A percentile compares a stretch with the other conserved stretches of the same genome.
These are phyloP conservation scores for Halictus rubicundus DNA, from an alignment of 1,140 invertebrate genomes.

Conservation along the genomic window DNA sequence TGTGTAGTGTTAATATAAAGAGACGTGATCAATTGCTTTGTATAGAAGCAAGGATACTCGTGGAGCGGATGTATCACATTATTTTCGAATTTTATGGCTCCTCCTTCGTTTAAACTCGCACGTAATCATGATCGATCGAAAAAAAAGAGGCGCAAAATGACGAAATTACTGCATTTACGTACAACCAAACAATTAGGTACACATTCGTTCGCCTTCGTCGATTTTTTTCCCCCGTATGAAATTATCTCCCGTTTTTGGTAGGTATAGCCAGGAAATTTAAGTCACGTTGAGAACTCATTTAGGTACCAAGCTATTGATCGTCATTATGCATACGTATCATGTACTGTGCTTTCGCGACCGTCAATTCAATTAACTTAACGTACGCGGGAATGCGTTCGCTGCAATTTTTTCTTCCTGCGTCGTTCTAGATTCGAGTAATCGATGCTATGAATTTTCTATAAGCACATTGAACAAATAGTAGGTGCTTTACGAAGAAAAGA, in stretches of 20 bases:
- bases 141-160: neutral
- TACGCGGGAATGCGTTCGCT: neutral
- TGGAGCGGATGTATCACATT: neutral
- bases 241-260: neutral
- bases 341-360: neutral
- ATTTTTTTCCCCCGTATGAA: neutral
- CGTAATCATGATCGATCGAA: neutral
- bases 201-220: neutral
- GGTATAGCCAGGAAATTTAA: neutral
- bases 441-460: too few species aligned
- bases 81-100: neutral
- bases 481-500: too few species aligned
- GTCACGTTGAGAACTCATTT: conserved; percentile 2
- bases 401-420: neutral
- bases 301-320: neutral
- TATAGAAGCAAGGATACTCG: neutral
- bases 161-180: too few species aligned
- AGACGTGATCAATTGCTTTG: neutral
- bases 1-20: neutral
- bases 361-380: neutral
- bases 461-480: too few species aligned
- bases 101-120: neutral
- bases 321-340: neutral
- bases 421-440: too few species aligned
- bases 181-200: neutral